Conservation (phyloP, 2,888 invertebrate species). For the Ellobium chinense region DNA sequence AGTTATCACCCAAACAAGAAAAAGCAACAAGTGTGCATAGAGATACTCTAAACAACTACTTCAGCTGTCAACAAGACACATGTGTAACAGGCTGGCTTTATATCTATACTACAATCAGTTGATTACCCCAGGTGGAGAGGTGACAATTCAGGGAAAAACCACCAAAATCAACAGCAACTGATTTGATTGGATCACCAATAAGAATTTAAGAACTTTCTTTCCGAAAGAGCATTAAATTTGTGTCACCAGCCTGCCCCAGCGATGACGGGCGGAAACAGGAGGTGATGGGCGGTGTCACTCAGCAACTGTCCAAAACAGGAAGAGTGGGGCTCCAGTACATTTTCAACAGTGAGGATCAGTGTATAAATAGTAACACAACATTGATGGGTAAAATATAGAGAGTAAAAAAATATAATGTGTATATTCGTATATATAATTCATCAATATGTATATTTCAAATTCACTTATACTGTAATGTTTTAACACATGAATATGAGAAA, state of each 20-base stretch:
- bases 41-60: not conserved
- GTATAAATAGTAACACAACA: conserved; percentile 32
- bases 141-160: not conserved
- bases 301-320: not conserved
- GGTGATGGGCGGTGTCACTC: not conserved
- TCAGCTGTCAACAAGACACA: no score
- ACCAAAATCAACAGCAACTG: not conserved
- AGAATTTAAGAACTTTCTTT: not conserved
- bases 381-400: conserved; percentile 19
- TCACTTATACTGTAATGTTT: not conserved
- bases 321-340: not conserved
- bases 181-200: not conserved
- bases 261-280: not conserved
- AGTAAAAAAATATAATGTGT: conserved; percentile 23
- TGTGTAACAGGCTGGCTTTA: no score
- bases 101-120: no score
- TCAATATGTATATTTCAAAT: conserved; percentile 30
- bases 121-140: no score
- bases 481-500: conserved; percentile 11
- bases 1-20: no score
- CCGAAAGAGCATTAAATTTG: not conserved
- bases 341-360: conserved; percentile 15
- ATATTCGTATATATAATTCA: conserved; percentile 36
- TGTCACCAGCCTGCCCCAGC: not conserved
- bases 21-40: conserved; percentile 24